Evolutionary conservation across 2,797 vertebrate species (phyloP).

Genomic region (Prunella strophiata): DNA sequence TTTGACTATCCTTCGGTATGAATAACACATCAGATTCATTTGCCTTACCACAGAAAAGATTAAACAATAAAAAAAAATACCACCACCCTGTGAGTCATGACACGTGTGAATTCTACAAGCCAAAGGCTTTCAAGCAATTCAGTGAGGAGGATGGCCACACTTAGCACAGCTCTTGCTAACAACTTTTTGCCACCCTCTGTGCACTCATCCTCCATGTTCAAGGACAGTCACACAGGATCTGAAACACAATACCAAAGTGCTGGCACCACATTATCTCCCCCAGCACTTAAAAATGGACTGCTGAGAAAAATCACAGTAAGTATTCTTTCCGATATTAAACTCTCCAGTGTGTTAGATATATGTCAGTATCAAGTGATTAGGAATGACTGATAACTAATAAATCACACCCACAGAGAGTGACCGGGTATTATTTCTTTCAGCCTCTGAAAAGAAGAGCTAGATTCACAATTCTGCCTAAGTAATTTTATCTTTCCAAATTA

Average conservation of each 20-base stretch:
- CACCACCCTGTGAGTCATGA: background rate
- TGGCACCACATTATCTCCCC: background rate
- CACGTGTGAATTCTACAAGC: background rate
- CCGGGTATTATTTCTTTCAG: background rate
- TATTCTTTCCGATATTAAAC: slow-evolving; percentile 38
- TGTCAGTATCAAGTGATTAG: slow-evolving; percentile 46
- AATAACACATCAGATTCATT: background rate
- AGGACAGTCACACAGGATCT: background rate
- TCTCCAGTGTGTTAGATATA: slow-evolving; percentile 26
- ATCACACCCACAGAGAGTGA: background rate
- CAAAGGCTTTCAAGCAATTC: background rate
- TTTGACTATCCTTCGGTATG: background rate
- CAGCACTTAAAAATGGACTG: slow-evolving; percentile 21
- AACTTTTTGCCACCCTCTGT: background rate
- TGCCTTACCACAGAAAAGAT: background rate
- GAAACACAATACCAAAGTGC: slow-evolving; percentile 6
- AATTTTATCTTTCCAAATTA: background rate
- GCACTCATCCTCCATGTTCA: background rate
- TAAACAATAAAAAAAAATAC: background rate
- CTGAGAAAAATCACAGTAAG: slow-evolving; percentile 25
- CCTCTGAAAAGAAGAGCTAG: background rate
- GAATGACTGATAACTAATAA: slow-evolving; percentile 53
- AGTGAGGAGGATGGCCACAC: background rate
- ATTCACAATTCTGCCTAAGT: slow-evolving; percentile 17
- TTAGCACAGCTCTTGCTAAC: background rate